Evolutionary conservation across 2,113 vertebrate species (phyloP).

Genomic region (pig (Sus scrofa)): DNA sequence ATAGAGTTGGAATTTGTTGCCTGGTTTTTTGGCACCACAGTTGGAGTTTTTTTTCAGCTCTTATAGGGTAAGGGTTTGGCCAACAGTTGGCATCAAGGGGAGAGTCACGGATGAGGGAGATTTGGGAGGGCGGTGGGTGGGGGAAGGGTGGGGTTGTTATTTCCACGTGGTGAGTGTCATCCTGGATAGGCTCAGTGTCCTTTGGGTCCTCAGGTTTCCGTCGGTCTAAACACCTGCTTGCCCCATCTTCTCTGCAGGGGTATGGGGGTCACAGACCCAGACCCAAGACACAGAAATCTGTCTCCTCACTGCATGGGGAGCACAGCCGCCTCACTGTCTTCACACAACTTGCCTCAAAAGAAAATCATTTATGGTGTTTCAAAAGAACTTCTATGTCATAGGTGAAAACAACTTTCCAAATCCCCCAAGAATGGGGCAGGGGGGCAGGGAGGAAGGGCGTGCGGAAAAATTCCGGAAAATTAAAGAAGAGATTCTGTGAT

Average conservation of each 20-base stretch:
- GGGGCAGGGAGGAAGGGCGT: too few relatives aligned
- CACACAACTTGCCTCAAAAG: not conserved
- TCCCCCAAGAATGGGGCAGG: not conserved
- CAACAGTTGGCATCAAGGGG: accelerated
- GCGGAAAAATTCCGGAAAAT: not conserved
- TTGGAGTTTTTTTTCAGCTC: not conserved
- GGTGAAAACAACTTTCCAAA: not conserved
- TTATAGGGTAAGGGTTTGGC: not conserved
- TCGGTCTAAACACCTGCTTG: not conserved
- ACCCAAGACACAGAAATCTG: accelerated
- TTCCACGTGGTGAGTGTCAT: accelerated
- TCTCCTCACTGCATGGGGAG: not conserved
- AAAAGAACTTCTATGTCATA: accelerated
- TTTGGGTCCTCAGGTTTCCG: not conserved
- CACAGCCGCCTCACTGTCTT: accelerated
- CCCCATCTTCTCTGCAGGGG: accelerated
- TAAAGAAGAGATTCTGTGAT: not conserved
- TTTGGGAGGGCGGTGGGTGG: accelerated
- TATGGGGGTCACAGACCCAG: accelerated
- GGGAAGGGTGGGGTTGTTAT: accelerated
- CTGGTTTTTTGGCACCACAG: not conserved
- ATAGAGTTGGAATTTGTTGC: too few relatives aligned
- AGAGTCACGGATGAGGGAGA: not conserved
- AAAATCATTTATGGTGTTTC: not conserved
- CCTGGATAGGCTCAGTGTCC: accelerated